Base-by-base conservation (phyloP, 2,797 vertebrate species). In the Lithobates sylvaticus region DNA sequence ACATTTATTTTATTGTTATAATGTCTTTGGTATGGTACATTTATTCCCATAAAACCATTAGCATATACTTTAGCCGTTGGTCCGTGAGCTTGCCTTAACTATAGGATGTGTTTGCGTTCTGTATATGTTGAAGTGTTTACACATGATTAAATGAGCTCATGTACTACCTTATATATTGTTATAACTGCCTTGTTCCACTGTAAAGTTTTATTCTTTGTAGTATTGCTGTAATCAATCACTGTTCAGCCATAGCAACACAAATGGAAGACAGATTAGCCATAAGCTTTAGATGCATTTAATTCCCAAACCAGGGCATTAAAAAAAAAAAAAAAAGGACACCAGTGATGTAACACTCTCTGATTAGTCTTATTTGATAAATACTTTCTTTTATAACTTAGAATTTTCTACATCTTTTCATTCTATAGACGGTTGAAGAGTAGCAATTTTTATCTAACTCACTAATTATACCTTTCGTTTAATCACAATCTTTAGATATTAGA, bases 191-290 rank as follows among this genome's bases (percentile, higher is more conserved):
- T 36, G 68, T 71, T 54, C 68, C 23, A 9, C 68, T 72, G 47
- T 36, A 72, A 39, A 21, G n/a, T 54, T 27, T 32, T 54, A 23
- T 71, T 13, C 1, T n/a, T 13, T 26, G 44, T 34, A 8, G 6
- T 39, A 71, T 58, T 36, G 34, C 29, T 16, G 13, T 61, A 54
- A 81, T 81, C 47, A n/a, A 81, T 81, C 78, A 71, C 69, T 50
- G 34, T 71, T 54, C 47, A 36, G 10, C 47, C 10, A n/a, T n/a
- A 34, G 7, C 27, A 27, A 81, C 21, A 39, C 67, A 26, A 58
- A 32, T 54, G 6, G 7, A 47, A n/a, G 44, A 21, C 3, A 71
- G 47, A 58, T 58, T 39, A 71, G n/a, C 72, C 79, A 36, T 2
- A 7, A 39, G 23, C 32, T 10, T 39, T 26, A 9, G 47, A 71